Conservation (phyloP, 2,113 vertebrate genomes). For the Notechis scutatus region DNA sequence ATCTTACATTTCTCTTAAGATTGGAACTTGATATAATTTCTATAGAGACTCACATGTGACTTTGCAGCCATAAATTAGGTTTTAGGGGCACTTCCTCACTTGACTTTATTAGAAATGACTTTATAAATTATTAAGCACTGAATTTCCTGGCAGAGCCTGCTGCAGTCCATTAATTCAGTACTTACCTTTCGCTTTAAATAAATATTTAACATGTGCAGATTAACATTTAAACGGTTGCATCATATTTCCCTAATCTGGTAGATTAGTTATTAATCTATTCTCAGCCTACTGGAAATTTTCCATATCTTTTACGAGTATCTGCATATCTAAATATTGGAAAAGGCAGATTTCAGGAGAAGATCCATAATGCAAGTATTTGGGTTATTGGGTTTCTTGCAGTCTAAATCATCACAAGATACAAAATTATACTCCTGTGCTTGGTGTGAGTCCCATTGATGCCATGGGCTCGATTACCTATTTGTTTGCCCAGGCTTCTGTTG, state of each 20-base stretch:
- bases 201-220: neutral
- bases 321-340: neutral
- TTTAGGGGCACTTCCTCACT: neutral
- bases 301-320: neutral
- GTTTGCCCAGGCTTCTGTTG: neutral
- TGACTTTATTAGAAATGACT: neutral
- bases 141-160: neutral
- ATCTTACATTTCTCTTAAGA: neutral
- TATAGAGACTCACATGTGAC: neutral
- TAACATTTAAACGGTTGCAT: neutral
- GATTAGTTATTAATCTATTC: neutral
- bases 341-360: neutral
- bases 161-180: neutral
- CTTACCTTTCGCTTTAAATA: neutral
- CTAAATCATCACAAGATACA: neutral
- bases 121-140: neutral
- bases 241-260: neutral
- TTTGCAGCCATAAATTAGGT: neutral
- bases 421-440: neutral
- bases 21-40: neutral
- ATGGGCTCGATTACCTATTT: neutral
- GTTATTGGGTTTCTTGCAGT: neutral
- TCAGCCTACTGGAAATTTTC: neutral
- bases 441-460: neutral
- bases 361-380: neutral